phyloP scores from a whole-genome alignment of 2,113 vertebrate species.

The Saccopteryx bilineata region DNA sequence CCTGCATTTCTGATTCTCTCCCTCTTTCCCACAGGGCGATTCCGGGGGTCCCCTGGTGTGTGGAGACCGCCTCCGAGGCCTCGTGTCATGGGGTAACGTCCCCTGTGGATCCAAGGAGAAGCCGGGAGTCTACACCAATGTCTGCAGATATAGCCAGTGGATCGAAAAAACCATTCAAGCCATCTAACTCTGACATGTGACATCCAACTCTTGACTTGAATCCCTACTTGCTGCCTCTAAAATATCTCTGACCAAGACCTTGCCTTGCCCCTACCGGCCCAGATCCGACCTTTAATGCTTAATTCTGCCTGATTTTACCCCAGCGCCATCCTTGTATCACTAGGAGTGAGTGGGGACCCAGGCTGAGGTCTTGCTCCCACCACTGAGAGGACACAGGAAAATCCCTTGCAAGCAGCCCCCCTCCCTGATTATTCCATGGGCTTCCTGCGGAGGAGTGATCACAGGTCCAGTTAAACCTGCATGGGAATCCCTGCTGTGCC shows the following conservation, averaged over 20 bases:
- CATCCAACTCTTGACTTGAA: not conserved
- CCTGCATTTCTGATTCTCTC: not conserved
- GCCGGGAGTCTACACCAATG: conserved; percentile 74
- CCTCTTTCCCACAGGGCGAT: conserved; percentile 70
- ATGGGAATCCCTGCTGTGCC: not conserved
- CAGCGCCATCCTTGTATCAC: not conserved
- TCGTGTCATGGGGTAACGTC: conserved; percentile 74
- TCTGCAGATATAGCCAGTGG: conserved; percentile 74
- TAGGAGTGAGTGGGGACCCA: accelerated
- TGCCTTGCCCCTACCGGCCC: not conserved
- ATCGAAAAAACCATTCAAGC: conserved; percentile 60
- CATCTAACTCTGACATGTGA: not conserved
- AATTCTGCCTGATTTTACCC: not conserved
- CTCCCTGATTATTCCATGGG: too few species aligned
- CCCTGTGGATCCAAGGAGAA: conserved; percentile 78
- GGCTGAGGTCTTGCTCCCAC: not conserved
- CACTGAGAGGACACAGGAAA: not conserved
- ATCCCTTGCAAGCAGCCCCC: not conserved
- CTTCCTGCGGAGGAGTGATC: not conserved
- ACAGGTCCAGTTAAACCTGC: not conserved
- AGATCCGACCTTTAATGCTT: not conserved
- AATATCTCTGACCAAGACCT: not conserved
- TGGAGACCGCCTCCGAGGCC: conserved; percentile 72
- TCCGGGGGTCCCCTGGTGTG: conserved; percentile 79
- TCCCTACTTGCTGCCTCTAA: not conserved